Conservation (phyloP, 2,797 vertebrate species). For the Pseudopleuronectes americanus region DNA sequence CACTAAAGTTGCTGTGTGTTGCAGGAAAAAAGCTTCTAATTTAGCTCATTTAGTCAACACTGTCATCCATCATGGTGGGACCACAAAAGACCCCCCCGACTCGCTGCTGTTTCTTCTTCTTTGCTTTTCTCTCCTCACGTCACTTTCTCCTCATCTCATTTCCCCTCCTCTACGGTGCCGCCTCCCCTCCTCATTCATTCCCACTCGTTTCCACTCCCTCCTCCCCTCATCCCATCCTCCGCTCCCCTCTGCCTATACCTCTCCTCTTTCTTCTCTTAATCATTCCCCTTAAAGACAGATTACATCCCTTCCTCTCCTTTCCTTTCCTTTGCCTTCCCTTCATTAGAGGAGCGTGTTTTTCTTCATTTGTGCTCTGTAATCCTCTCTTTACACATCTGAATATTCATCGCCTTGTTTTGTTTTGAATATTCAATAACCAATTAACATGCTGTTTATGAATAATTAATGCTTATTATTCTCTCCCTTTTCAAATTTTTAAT, state of each 20-base stretch:
- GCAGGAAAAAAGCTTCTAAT: conserved; percentile 78
- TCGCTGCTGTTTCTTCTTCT: conserved; percentile 32
- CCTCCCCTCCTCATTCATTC: conserved; percentile 41
- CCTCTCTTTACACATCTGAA: conserved; percentile 66
- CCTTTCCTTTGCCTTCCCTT: conserved; percentile 37
- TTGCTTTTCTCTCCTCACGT: conserved; percentile 36
- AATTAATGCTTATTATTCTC: conserved; percentile 78
- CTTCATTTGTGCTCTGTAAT: conserved; percentile 69
- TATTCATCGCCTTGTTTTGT: conserved; percentile 76
- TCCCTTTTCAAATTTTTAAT: conserved; percentile 70
- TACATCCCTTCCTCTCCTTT: background rate
- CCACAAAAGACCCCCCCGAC: conserved; percentile 74
- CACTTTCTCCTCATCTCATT: conserved; percentile 35
- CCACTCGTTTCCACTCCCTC: conserved; percentile 25
- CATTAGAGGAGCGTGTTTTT: conserved; percentile 61
- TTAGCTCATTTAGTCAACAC: conserved; percentile 78
- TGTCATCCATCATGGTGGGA: conserved; percentile 76
- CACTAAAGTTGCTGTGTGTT: conserved; percentile 79
- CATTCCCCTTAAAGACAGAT: background rate
- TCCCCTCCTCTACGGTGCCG: conserved; percentile 32
- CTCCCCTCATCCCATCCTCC: conserved; percentile 9
- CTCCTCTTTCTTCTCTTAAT: background rate
- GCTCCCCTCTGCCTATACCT: conserved; percentile 3
- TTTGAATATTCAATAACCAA: conserved; percentile 80
- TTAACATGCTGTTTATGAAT: conserved; percentile 75